phyloP scores from a whole-genome alignment of 2,888 invertebrate genomes.

The Galerucella calmariensis region DNA sequence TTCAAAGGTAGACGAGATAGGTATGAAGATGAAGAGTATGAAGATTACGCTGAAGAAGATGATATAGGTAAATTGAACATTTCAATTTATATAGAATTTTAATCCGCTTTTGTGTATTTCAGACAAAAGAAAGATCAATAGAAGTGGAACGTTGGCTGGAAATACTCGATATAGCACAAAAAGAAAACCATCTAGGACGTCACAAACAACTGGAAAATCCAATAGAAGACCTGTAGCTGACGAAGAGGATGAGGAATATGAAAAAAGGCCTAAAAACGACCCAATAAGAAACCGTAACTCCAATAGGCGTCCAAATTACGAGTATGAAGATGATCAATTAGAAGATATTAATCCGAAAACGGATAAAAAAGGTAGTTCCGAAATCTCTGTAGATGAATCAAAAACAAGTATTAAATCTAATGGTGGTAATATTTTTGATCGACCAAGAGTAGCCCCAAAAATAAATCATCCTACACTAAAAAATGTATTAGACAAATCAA shows the following conservation, averaged over 20 bases:
- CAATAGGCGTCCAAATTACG: constrained; percentile 58
- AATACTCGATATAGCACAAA: constrained; percentile 12
- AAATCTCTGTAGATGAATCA: constrained; percentile 30
- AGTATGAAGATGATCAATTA: constrained; percentile 60
- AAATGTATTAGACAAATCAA: constrained; percentile 76
- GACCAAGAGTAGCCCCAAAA: constrained; percentile 81
- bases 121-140: constrained; percentile 39
- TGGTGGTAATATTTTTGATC: constrained; percentile 74
- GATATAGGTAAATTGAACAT: constrained; percentile 26
- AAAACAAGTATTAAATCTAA: constrained; percentile 73
- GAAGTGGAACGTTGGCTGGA: constrained; percentile 15
- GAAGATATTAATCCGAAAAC: constrained; percentile 45
- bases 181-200: constrained; percentile 39
- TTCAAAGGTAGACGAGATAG: constrained; percentile 52
- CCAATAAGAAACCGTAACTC: constrained; percentile 27
- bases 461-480: constrained; percentile 84
- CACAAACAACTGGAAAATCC: constrained; percentile 36
- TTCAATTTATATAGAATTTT: background rate
- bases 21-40: constrained; percentile 55
- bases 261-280: constrained; percentile 26
- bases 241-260: constrained; percentile 61
- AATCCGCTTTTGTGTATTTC: constrained; percentile 26
- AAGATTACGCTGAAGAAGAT: constrained; percentile 45
- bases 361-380: constrained; percentile 45
- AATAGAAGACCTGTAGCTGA: constrained; percentile 58